Evolutionary conservation across 1,140 invertebrate species (phyloP).

Genomic region (Argopecten irradians): DNA sequence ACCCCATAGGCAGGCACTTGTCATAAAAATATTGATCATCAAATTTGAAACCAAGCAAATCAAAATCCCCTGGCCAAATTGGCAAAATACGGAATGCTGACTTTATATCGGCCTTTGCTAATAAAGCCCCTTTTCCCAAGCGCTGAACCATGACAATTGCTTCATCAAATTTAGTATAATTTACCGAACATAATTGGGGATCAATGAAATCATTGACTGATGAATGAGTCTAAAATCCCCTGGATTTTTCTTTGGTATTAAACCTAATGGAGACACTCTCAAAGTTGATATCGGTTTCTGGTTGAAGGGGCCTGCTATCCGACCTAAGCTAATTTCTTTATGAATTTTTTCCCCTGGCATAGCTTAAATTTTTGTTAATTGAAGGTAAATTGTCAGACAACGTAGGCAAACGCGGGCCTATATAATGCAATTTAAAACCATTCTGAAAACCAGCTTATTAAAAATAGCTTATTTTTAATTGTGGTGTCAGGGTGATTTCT

Average conservation of each 20-base stretch:
- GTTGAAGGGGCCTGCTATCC: not conserved
- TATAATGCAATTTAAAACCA: slow-evolving; percentile 33
- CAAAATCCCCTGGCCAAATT: slow-evolving; percentile 30
- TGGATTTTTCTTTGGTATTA: not conserved
- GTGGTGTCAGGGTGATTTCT: not conserved
- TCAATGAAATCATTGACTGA: slow-evolving; percentile 12
- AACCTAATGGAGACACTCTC: not conserved
- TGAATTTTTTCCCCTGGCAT: not conserved
- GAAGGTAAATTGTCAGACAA: too few relatives aligned
- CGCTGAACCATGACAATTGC: not conserved
- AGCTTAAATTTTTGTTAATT: too few relatives aligned
- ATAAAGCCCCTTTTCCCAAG: not conserved
- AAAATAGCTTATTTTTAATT: too few relatives aligned
- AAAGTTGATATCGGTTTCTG: not conserved
- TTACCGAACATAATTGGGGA: not conserved
- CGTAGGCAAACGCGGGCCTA: slow-evolving; percentile 8
- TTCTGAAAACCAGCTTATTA: slow-evolving; percentile 26
- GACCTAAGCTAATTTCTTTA: not conserved
- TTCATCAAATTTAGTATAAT: not conserved
- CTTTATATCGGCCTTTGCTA: slow-evolving; percentile 40
- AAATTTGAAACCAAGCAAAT: slow-evolving; percentile 38
- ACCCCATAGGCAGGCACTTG: slow-evolving; percentile 41
- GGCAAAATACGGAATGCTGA: slow-evolving; percentile 38
- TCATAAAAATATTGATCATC: slow-evolving; percentile 41
- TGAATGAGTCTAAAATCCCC: not conserved